Evolutionary conservation across 1,140 invertebrate species (phyloP), one percentile per base, ranked within the genome.

Genomic region (Batillaria attramentaria): DNA sequence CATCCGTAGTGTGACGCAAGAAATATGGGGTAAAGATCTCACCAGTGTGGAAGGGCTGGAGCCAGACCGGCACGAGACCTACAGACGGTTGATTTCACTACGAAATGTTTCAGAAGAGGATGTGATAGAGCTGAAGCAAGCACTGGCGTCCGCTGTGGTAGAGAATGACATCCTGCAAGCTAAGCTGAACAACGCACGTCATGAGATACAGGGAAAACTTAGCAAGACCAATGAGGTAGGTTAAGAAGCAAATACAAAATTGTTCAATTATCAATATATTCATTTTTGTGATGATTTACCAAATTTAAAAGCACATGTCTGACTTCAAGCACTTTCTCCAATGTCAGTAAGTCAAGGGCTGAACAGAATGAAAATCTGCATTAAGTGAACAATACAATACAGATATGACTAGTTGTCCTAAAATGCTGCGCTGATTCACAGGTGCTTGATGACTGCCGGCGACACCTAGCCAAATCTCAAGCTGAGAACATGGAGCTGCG

Each of bases 401-500:
- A n/a, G n/a, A n/a, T n/a, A 50, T 50, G 10, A 50, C 46, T 24
- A 50, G 46, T 50, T 50, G 24, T 13, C 46, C 24, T 50, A 50
- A n/a, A n/a, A n/a, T n/a, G n/a, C n/a, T n/a, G n/a, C n/a, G n/a
- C n/a, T n/a, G n/a, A 65, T 31, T 18, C 8, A 13, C 54, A 75
- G 73, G 73, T 75, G 16, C 70, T 89, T 28, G 87, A 89, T 79
- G 88, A 89, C 72, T 86, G 85, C 73, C 78, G 87, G 42, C 73
- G 82, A 57, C 86, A 88, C 65, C 70, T 88, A 20, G 80, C 84
- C 33, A 87, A 83, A 68, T 82, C 87, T 37, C 87, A 89, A 72
- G 86, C 86, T 24, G 88, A 89, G 77, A 89, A 89, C 81, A 85
- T 85, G 80, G 87, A 89, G 75, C 74, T 88, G 46, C 79, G 86